A percentile compares a stretch with the other conserved stretches of the same genome.
Conservation (phyloP, 2,113 vertebrate genomes). For the Gasterosteus aculeatus region DNA sequence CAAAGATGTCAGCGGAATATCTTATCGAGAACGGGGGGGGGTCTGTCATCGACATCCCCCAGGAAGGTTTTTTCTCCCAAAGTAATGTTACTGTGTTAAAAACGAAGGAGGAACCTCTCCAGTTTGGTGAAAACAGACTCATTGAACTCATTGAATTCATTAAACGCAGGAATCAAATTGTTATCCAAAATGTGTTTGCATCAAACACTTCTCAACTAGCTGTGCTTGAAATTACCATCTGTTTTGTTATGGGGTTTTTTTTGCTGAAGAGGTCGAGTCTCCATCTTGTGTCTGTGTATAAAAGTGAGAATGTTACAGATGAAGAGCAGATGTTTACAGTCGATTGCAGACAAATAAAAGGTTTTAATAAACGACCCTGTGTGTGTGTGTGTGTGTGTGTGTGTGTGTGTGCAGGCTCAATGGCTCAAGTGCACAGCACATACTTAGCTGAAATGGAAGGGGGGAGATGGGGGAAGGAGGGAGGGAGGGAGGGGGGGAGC, state of each 20-base stretch:
- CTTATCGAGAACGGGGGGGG: not conserved
- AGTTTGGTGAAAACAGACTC: not conserved
- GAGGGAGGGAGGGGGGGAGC: not conserved
- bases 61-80: too few relatives aligned
- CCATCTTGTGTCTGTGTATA: not conserved
- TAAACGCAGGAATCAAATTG: not conserved
- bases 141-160: not conserved
- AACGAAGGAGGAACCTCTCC: too few relatives aligned
- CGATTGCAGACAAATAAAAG: slow-evolving; percentile 25
- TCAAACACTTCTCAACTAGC: not conserved
- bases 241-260: not conserved
- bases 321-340: not conserved
- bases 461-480: not conserved
- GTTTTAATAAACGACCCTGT: slow-evolving; percentile 13
- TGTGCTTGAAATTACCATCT: slow-evolving; percentile 3
- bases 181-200: too few relatives aligned
- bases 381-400: slow-evolving; percentile 2
- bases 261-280: not conserved
- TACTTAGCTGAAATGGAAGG: slow-evolving; percentile 43
- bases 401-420: slow-evolving; percentile 1
- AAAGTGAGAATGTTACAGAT: not conserved
- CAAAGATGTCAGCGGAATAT: slow-evolving; percentile 44
- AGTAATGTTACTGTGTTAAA: too few relatives aligned
- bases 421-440: slow-evolving; percentile 15
- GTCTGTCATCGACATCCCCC: not conserved